A percentile compares a stretch with the other conserved stretches of the same genome.
These are phyloP conservation scores for Delichon dasypus DNA, from an alignment of 2,797 vertebrate genomes.

Conservation along the genomic window DNA sequence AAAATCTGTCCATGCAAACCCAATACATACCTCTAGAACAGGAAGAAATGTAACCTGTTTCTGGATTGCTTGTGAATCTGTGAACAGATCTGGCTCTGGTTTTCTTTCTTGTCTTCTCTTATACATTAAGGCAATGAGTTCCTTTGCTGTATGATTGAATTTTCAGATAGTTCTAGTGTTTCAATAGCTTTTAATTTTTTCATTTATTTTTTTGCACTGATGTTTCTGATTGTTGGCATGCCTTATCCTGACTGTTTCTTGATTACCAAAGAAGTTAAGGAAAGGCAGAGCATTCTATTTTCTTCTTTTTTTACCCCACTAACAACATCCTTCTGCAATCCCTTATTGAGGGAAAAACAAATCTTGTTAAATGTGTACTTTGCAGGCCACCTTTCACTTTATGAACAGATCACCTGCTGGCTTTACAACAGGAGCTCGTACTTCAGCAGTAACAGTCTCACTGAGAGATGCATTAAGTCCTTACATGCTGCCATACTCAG, in stretches of 20 bases:
- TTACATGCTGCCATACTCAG: neutral
- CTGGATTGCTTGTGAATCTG: neutral
- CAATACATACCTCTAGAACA: neutral
- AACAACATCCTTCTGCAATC: neutral
- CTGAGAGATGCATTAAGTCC: constrained; percentile 27
- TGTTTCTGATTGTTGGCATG: neutral
- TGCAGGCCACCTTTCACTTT: neutral
- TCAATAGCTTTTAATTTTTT: neutral
- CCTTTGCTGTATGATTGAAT: neutral
- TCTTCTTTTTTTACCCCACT: neutral
- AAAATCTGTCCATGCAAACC: neutral
- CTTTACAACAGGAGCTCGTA: neutral
- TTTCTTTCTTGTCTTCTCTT: neutral
- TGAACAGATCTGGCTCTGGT: neutral
- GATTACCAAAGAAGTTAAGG: neutral
- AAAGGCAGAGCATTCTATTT: neutral
- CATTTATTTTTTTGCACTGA: neutral
- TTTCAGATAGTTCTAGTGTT: neutral
- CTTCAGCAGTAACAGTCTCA: neutral
- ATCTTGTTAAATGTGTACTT: neutral
- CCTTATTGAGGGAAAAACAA: neutral
- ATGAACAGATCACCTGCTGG: neutral
- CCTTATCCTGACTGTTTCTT: neutral
- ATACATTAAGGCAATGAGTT: neutral
- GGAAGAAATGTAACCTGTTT: neutral